These are phyloP conservation scores for Agelas oroides DNA, from an alignment of 37 sponge, comb jelly and placozoan genomes.

Conservation along the genomic window DNA sequence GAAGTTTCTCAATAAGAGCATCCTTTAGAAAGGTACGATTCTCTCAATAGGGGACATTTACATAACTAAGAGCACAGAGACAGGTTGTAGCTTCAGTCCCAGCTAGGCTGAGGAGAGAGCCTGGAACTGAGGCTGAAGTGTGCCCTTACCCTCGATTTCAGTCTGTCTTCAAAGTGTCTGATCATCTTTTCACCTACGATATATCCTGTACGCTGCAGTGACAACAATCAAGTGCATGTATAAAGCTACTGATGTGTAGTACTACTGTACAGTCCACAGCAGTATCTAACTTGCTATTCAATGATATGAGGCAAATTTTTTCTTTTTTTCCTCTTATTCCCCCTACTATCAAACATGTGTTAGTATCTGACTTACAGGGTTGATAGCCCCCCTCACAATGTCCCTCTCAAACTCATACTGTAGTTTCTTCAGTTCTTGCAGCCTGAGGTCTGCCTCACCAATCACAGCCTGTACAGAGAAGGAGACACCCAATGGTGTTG, in stretches of 20 bases:
- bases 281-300: too few species aligned
- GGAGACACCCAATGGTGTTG: neutral
- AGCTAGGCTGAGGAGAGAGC: neutral
- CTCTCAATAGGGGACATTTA: neutral
- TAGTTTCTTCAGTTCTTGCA: constrained; percentile 87
- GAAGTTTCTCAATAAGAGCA: constrained; percentile 86
- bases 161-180: constrained; percentile 90
- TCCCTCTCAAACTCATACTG: constrained; percentile 96
- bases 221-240: neutral
- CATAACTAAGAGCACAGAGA: neutral
- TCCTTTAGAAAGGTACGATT: constrained; percentile 56
- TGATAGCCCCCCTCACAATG: constrained; percentile 84
- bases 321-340: too few species aligned
- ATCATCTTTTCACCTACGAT: constrained; percentile 85
- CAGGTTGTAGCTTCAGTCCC: neutral
- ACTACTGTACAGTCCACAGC: too few species aligned
- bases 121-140: neutral
- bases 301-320: too few species aligned
- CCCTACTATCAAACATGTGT: too few species aligned
- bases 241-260: too few species aligned
- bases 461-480: constrained; percentile 70
- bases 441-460: constrained; percentile 81
- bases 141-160: constrained; percentile 67
- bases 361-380: constrained; percentile 58
- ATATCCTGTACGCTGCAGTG: constrained; percentile 76